These are phyloP conservation scores for Zygogramma bicolorata DNA, from an alignment of 2,888 invertebrate genomes.

Conservation along the genomic window DNA sequence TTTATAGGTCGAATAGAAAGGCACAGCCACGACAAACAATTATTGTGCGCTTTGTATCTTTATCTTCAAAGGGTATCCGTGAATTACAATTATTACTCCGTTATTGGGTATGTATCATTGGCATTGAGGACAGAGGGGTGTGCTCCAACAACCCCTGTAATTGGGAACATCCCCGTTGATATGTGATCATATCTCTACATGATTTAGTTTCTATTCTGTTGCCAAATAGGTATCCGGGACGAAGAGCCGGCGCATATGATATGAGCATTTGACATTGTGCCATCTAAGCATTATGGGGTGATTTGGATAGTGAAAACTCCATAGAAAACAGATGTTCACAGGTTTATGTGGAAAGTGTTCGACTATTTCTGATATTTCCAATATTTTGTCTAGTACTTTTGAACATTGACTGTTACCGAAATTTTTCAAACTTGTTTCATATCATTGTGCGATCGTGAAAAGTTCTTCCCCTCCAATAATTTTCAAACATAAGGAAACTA, in stretches of 20 bases:
- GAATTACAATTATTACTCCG: background rate
- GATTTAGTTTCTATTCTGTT: background rate
- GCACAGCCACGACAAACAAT: background rate
- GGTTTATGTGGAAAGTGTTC: too few species aligned
- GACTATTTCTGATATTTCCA: too few species aligned
- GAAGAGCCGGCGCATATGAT: background rate
- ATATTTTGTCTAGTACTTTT: too few species aligned
- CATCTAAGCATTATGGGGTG: background rate
- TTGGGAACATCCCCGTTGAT: background rate
- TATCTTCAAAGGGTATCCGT: slow-evolving; percentile 6
- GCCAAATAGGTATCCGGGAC: background rate
- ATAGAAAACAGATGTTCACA: too few species aligned
- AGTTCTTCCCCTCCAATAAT: too few species aligned
- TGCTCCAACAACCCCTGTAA: background rate
- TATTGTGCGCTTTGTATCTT: background rate
- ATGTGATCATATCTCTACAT: slow-evolving; percentile 6
- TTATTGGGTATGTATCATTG: background rate
- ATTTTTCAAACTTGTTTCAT: too few species aligned
- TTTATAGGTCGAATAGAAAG: background rate
- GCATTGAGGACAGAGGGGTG: background rate
- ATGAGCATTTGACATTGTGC: background rate
- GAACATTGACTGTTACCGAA: too few species aligned
- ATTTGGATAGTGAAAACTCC: background rate
- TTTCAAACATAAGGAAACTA: too few species aligned
- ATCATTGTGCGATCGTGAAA: too few species aligned